phyloP scores from a whole-genome alignment of 1,140 invertebrate genomes.

The Atopsyche davidsoni region DNA sequence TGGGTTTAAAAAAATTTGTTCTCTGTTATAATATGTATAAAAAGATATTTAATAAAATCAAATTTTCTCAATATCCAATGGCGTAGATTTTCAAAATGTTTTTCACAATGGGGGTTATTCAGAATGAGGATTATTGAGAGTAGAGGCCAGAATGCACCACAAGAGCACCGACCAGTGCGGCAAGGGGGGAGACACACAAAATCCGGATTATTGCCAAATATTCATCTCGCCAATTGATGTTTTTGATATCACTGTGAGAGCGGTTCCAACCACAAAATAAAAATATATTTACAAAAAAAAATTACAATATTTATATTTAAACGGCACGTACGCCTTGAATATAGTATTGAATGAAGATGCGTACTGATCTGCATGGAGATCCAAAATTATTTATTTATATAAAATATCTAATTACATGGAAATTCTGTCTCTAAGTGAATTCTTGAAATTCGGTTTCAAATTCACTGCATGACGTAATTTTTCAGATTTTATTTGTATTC shows the following conservation, averaged over 20 bases:
- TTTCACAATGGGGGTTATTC: too few relatives aligned
- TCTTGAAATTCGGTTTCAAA: too few relatives aligned
- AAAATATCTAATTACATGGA: too few relatives aligned
- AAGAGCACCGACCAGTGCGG: not conserved
- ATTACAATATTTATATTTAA: not conserved
- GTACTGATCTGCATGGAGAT: not conserved
- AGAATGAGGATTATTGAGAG: too few relatives aligned
- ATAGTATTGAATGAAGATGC: not conserved
- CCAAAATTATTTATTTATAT: too few relatives aligned
- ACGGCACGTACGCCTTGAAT: not conserved
- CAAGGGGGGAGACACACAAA: slow-evolving; percentile 7
- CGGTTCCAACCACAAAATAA: not conserved
- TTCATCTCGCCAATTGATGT: slow-evolving; percentile 13
- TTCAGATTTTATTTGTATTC: too few relatives aligned
- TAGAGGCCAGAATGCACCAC: too few relatives aligned
- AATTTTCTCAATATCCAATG: not conserved
- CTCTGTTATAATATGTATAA: too few relatives aligned
- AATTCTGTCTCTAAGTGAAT: too few relatives aligned
- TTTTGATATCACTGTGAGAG: not conserved
- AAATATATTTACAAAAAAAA: not conserved
- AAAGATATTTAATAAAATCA: too few relatives aligned
- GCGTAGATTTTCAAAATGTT: not conserved
- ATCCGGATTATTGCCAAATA: slow-evolving; percentile 24
- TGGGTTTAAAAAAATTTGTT: too few relatives aligned
- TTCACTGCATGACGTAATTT: too few relatives aligned